Percentiles rank a stretch among this genome's conserved stretches.
These are phyloP conservation scores for Malacoctenus gilli DNA, from an alignment of 2,797 vertebrate species.

Conservation along the genomic window DNA sequence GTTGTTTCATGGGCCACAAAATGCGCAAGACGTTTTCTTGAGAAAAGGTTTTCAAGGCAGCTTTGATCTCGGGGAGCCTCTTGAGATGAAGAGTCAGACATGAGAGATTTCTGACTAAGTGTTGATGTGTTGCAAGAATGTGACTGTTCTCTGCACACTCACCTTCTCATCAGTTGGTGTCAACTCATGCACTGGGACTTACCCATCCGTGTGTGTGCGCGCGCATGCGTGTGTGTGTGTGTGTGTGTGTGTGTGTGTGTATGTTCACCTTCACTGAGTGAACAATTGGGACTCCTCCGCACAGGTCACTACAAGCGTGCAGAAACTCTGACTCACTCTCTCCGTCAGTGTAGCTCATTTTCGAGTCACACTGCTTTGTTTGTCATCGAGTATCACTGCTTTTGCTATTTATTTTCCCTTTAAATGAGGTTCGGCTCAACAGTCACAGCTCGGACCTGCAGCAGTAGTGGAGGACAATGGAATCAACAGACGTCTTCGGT, in stretches of 20 bases:
- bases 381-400: background rate
- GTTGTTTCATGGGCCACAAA: too few species aligned
- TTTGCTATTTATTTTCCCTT: background rate
- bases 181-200: constrained; percentile 70
- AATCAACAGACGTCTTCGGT: constrained; percentile 6
- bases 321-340: constrained; percentile 15
- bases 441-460: too few species aligned
- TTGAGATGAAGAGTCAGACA: too few species aligned
- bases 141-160: constrained; percentile 3
- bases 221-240: constrained; percentile 39
- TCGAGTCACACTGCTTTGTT: constrained; percentile 7
- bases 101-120: too few species aligned
- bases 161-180: constrained; percentile 52
- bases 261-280: constrained; percentile 34
- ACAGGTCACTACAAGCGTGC: background rate
- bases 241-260: constrained; percentile 30
- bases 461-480: constrained; percentile 12
- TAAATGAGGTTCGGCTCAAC: background rate
- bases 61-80: too few species aligned
- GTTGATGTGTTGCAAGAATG: too few species aligned
- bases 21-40: too few species aligned
- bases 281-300: background rate
- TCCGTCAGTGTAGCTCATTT: constrained; percentile 5
- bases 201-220: constrained; percentile 47
- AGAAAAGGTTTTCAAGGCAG: too few species aligned